A percentile compares a stretch with the other conserved stretches of the same genome.
Evolutionary conservation across 2,888 invertebrate species (phyloP).

Genomic region (Cantharis flavilabris): DNA sequence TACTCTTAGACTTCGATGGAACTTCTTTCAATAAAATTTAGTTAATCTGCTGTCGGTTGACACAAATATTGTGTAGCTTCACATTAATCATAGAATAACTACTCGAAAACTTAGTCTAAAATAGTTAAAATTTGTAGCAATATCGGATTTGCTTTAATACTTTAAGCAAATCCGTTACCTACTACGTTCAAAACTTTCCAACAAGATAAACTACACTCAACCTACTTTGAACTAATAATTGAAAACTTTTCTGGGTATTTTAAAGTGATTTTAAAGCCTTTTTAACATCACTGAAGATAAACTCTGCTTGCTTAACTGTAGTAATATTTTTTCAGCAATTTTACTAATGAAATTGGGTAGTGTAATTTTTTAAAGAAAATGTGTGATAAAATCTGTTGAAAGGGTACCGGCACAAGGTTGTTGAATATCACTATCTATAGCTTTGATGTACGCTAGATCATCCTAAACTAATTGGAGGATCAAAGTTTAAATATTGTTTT

Average conservation of each 20-base stretch:
- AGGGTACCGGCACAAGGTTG: neutral
- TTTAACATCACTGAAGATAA: neutral
- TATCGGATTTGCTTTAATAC: neutral
- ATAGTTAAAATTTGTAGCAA: neutral
- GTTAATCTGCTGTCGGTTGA: neutral
- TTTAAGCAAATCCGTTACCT: neutral
- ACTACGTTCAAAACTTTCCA: neutral
- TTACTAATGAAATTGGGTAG: neutral
- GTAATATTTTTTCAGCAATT: neutral
- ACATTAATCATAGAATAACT: neutral
- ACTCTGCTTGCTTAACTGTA: neutral
- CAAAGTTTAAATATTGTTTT: neutral
- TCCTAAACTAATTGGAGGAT: conserved; percentile 1
- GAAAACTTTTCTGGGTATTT: neutral
- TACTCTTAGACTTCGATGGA: neutral
- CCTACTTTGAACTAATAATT: neutral
- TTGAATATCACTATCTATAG: neutral
- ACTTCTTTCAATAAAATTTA: neutral
- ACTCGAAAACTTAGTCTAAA: neutral
- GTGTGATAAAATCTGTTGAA: neutral
- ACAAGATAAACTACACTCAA: neutral
- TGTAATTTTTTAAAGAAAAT: neutral
- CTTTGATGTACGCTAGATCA: conserved; percentile 10
- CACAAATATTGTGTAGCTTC: neutral
- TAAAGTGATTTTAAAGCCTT: neutral